Percentiles rank a stretch among this genome's conserved stretches.
Conservation (phyloP, 2,113 vertebrate species). For the Ceratotherium simum region DNA sequence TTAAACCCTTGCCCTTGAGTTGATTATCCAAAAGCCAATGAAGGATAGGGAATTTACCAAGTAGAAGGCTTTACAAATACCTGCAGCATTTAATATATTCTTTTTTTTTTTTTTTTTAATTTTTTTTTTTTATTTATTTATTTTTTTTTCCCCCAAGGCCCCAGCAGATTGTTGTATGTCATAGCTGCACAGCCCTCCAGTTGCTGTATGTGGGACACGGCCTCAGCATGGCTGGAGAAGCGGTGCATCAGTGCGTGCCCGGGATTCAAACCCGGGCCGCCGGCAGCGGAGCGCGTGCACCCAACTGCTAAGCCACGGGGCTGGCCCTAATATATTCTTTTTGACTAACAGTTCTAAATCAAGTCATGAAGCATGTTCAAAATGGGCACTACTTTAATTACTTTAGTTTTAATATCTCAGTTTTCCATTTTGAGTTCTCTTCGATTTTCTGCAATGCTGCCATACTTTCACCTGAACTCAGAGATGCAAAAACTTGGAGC, state of each 20-base stretch:
- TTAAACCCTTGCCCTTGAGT: background rate
- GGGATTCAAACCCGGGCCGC: no score
- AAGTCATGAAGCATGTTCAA: background rate
- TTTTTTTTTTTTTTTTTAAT: background rate
- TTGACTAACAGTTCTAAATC: background rate
- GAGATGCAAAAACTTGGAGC: background rate
- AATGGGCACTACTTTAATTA: background rate
- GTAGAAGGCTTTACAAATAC: background rate
- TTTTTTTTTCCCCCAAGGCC: no score
- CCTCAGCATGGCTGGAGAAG: no score
- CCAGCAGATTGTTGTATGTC: no score
- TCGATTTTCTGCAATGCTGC: background rate
- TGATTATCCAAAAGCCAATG: background rate
- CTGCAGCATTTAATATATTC: background rate
- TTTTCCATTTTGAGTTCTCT: background rate
- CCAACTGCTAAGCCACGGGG: no score
- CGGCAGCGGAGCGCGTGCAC: no score
- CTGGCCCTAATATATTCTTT: background rate
- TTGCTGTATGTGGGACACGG: no score
- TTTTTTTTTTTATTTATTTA: no score
- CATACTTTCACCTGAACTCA: constrained; percentile 20
- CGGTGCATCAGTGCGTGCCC: no score
- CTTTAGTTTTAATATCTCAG: background rate
- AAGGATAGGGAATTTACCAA: background rate
- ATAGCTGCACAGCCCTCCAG: no score